These are phyloP conservation scores for Erebia epiphron DNA, from an alignment of 2,888 invertebrate genomes.

Conservation along the genomic window DNA sequence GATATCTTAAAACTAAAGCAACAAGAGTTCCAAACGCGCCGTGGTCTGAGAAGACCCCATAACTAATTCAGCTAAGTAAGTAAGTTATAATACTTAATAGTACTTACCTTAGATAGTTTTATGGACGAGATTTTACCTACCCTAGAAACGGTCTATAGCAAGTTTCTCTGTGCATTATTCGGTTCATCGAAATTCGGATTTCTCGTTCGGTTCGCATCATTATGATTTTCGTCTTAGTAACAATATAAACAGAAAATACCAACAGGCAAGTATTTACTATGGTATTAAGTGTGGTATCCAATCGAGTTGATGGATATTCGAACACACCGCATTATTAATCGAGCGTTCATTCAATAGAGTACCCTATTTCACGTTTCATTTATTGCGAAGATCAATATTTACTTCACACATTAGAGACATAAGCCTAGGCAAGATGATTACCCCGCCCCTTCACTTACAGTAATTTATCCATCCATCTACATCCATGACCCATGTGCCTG, in stretches of 20 bases:
- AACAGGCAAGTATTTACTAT: neutral
- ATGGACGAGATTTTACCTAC: no score
- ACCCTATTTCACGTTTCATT: slow-evolving; percentile 20
- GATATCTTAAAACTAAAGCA: no score
- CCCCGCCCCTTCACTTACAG: neutral
- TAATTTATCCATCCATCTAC: no score
- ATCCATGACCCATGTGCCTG: no score
- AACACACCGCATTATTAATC: slow-evolving; percentile 17
- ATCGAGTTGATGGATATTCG: slow-evolving; percentile 12
- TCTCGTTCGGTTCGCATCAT: neutral
- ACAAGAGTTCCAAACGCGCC: no score
- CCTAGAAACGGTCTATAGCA: no score
- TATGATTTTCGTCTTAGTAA: neutral
- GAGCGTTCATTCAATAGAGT: slow-evolving; percentile 17
- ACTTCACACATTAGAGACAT: slow-evolving; percentile 8
- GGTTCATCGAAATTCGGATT: no score
- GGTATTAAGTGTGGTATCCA: neutral
- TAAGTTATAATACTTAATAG: no score
- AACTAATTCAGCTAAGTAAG: no score
- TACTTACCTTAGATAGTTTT: no score
- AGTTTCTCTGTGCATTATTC: no score
- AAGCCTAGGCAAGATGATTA: neutral
- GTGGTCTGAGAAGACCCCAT: no score
- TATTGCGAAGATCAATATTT: slow-evolving; percentile 18
- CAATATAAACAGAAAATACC: neutral